Conservation (phyloP, 2,797 vertebrate genomes). For the Anableps anableps region DNA sequence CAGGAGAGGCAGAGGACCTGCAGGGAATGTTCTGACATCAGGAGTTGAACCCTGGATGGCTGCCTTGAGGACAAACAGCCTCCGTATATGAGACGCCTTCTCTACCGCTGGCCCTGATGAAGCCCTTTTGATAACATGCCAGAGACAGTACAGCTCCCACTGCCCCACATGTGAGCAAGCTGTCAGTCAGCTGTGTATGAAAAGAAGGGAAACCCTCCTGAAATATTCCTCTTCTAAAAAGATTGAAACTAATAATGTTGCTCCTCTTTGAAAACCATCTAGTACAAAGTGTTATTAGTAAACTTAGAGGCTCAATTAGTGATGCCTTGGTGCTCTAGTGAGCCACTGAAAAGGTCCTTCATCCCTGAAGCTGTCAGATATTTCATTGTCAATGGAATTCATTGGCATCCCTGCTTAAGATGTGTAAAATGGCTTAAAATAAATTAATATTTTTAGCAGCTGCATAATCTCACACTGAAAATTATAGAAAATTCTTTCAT, state of each 20-base stretch:
- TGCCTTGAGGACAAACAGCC: not conserved
- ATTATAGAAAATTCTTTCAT: not conserved
- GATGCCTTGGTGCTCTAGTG: too few relatives aligned
- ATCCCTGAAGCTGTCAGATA: too few relatives aligned
- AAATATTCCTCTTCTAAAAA: too few relatives aligned
- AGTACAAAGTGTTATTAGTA: too few relatives aligned
- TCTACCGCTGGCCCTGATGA: not conserved
- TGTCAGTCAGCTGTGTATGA: not conserved
- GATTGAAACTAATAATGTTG: too few relatives aligned
- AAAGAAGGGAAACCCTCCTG: not conserved
- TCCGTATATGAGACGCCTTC: not conserved
- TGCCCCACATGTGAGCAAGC: not conserved
- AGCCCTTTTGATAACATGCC: conserved; percentile 2
- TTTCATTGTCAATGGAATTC: too few relatives aligned
- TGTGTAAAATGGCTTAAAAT: too few relatives aligned
- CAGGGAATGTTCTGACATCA: not conserved
- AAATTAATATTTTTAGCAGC: too few relatives aligned
- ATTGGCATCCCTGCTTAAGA: too few relatives aligned
- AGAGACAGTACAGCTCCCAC: not conserved
- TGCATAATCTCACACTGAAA: not conserved
- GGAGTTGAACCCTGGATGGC: not conserved
- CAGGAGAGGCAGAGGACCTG: not conserved
- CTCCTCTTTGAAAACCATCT: too few relatives aligned
- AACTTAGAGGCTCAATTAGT: too few relatives aligned
- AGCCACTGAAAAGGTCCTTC: too few relatives aligned